Conservation (phyloP, 2,888 invertebrate species). For the Aspidapion aeneum region DNA sequence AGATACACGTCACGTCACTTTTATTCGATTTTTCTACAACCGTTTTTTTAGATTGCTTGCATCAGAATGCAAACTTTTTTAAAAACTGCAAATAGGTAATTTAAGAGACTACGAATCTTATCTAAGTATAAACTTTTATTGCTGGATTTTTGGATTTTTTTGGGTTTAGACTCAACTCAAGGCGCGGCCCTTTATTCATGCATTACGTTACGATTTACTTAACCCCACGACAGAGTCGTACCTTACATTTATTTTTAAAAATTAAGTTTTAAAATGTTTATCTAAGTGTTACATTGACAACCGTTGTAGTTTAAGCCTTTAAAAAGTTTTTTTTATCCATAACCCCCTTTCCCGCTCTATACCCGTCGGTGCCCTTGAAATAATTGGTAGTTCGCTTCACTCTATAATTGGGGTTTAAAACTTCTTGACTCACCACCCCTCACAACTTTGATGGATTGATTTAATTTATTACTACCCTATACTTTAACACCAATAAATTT, state of each 20-base stretch:
- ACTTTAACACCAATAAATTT: no score
- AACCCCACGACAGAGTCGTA: no score
- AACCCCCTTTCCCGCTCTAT: neutral
- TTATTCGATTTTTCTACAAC: neutral
- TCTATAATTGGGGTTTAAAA: neutral
- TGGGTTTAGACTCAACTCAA: neutral
- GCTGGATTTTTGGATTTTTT: neutral
- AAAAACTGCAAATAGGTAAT: neutral
- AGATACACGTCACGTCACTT: neutral
- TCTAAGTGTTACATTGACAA: no score
- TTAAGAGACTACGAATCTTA: neutral
- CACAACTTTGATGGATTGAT: neutral
- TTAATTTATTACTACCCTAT: no score
- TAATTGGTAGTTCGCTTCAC: neutral
- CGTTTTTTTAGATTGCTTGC: neutral
- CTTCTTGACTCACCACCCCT: neutral
- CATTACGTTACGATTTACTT: no score
- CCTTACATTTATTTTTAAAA: no score
- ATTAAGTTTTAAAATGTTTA: no score
- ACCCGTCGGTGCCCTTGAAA: no score
- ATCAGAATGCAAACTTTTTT: neutral
- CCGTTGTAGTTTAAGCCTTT: no score
- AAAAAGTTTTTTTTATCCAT: no score
- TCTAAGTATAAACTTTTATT: neutral
- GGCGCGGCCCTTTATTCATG: neutral